Evolutionary conservation across 2,888 invertebrate genomes (phyloP).

Genomic region (Entomobrya proxima): DNA sequence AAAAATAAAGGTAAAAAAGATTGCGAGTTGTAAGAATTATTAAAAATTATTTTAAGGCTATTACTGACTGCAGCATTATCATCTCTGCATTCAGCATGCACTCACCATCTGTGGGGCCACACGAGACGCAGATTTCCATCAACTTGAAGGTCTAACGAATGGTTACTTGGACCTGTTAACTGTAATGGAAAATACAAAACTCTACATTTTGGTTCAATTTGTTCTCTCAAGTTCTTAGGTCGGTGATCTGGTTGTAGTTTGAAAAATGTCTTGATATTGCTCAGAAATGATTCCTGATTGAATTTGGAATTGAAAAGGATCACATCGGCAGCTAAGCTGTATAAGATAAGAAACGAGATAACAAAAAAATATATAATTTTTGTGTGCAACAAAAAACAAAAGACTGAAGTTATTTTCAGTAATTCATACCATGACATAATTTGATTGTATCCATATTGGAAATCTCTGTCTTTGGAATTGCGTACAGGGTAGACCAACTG

Average conservation of each 20-base stretch:
- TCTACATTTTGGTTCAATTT: slow-evolving; percentile 81
- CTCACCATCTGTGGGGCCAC: slow-evolving; percentile 86
- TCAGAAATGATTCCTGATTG: slow-evolving; percentile 84
- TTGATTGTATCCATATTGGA: slow-evolving; percentile 87
- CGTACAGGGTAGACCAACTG: slow-evolving; percentile 85
- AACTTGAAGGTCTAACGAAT: slow-evolving; percentile 48
- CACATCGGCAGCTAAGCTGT: slow-evolving; percentile 83
- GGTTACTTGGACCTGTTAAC: slow-evolving; percentile 76
- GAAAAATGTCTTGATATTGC: slow-evolving; percentile 81
- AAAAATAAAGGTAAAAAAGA: slow-evolving; percentile 12
- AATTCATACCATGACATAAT: slow-evolving; percentile 82
- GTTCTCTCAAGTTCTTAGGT: slow-evolving; percentile 80
- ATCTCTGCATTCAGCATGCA: no score
- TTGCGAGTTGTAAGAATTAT: background rate
- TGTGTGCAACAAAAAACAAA: slow-evolving; percentile 1
- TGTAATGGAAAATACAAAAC: slow-evolving; percentile 83
- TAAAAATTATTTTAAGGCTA: no score
- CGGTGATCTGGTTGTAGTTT: slow-evolving; percentile 83
- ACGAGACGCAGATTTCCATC: slow-evolving; percentile 79
- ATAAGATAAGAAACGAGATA: background rate
- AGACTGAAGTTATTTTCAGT: background rate
- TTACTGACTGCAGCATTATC: no score
- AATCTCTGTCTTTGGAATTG: slow-evolving; percentile 83
- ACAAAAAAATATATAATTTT: background rate
- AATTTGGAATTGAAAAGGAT: slow-evolving; percentile 85